Base-by-base conservation (phyloP, 2,888 invertebrate genomes). In the Campaea margaritaria region DNA sequence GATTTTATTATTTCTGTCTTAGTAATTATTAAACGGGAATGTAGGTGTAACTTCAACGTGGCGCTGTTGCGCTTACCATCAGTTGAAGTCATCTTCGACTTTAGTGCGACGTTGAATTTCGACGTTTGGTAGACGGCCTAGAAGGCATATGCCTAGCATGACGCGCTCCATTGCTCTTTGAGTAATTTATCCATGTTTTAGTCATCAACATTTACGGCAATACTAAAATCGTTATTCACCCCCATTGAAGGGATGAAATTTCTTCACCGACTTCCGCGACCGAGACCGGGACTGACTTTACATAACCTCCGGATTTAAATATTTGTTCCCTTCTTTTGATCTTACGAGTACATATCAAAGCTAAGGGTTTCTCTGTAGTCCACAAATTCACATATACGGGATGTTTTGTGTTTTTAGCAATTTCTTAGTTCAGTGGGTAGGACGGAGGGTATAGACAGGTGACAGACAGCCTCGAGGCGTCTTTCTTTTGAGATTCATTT, bases 321-420 rank as follows among this genome's bases (percentile, higher is more conserved):
- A 60, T 60, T 60, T 60, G 55, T 46, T 46, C 58, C 50, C n/a
- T 46, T 38, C 60, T 60, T 48, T 60, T 60, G 60, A 60, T 50
- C 41, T 60, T 16, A 42, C n/a, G n/a, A n/a, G n/a, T n/a, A n/a
- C 50, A 42, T 60, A 60, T 55, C 60, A 60, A 60, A 59, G 58
- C 10, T 43, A 48, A 58, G 14, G 59, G 55, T 42, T 60, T 59
- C 28, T 47, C 48, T 44, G 31, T 31, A 28, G 38, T 13, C n/a
- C 47, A 16, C 48, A 21, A n/a, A 13, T 16, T 5, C 10, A 14
- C 13, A 21, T 2, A 21, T 2, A 38, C 28, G 15, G 51, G 48
- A 39, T 44, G 52, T 54, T 49, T 2, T 52, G 21, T 45, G n/a
- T 58, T 58, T 59, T 43, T 55, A 45, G 27, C 50, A 60, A 60